Conservation (phyloP, 1,140 invertebrate species). For the Drosophila pseudoobscura region DNA sequence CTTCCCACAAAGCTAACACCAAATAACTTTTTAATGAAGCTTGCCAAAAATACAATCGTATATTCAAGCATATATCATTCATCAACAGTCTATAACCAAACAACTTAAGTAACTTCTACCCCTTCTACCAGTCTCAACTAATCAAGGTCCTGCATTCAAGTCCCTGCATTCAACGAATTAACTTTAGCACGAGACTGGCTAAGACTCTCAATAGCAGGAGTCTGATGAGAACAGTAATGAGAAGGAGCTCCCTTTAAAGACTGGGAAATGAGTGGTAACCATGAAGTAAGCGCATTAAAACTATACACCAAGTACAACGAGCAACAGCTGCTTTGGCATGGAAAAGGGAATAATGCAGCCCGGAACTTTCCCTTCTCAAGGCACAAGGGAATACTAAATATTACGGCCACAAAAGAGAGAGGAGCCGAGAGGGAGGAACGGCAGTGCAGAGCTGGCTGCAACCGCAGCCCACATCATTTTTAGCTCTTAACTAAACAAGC, state of each 20-base stretch:
- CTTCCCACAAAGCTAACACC: too few species aligned
- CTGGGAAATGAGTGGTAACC: slow-evolving; percentile 6
- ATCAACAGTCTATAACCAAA: slow-evolving; percentile 15
- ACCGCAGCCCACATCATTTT: slow-evolving; percentile 48
- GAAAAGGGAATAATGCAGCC: slow-evolving; percentile 26
- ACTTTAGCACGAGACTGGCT: slow-evolving; percentile 2
- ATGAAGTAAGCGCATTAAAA: slow-evolving; percentile 55
- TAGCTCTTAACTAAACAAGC: slow-evolving; percentile 54
- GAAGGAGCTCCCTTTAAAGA: slow-evolving; percentile 6
- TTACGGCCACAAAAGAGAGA: too few species aligned
- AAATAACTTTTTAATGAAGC: background rate
- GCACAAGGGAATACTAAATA: slow-evolving; percentile 1
- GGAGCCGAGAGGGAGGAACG: background rate
- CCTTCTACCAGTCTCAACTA: background rate
- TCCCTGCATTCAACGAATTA: background rate
- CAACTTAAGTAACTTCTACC: background rate
- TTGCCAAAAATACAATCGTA: background rate
- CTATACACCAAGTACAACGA: slow-evolving; percentile 14
- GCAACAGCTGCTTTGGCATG: slow-evolving; percentile 52
- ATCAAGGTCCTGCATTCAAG: background rate
- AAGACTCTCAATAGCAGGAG: background rate
- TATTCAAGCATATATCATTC: background rate
- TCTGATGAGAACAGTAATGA: background rate
- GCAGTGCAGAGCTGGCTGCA: background rate
- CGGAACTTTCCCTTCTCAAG: background rate